Base-by-base conservation (phyloP, 2,888 invertebrate genomes). In the Drosophila meridiana region DNA sequence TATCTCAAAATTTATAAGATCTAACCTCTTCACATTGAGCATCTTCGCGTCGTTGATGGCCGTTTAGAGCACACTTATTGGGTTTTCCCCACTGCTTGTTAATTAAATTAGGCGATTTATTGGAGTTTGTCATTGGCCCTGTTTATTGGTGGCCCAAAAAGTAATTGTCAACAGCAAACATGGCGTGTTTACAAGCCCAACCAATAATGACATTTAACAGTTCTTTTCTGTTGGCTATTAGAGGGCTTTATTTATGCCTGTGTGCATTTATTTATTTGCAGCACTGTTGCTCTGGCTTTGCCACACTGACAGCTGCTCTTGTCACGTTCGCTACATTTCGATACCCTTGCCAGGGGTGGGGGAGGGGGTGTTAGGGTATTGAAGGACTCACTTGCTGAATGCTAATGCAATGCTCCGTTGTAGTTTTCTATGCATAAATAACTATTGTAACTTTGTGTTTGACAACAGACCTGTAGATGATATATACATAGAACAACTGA, bases 81-180 rank as follows among this genome's bases (percentile, higher is more conserved):
- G n/a, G n/a, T n/a, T 20, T 9, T 20, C 28, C 34, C 47, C 14
- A 4, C 30, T 6, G 50, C 60, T 68, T 70, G 70, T 69, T 78
- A 78, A 85, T 87, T 68, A 65, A 80, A 69, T 75, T 69, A 71
- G 55, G 45, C 62, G 50, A 76, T 75, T 80, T 79, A 76, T 77
- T 62, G 59, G 69, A 72, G 65, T 77, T 71, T 65, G 48, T 71
- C 64, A 55, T 62, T 66, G 30, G 14, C 14, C 13, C 32, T 32
- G 26, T 3, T 42, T 50, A 50, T 55, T 55, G 53, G 48, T 5
- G 26, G 11, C 20, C 50, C 38, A 47, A 60, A 52, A 56, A 66
- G 63, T 43, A 65, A 66, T 43, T 67, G 61, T 43, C 32, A 53
- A 47, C n/a, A 42, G 30, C 48, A 48, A 50, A 55, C 48, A 48